phyloP scores from a whole-genome alignment of 2,113 vertebrate genomes.

The Anseranas semipalmata region DNA sequence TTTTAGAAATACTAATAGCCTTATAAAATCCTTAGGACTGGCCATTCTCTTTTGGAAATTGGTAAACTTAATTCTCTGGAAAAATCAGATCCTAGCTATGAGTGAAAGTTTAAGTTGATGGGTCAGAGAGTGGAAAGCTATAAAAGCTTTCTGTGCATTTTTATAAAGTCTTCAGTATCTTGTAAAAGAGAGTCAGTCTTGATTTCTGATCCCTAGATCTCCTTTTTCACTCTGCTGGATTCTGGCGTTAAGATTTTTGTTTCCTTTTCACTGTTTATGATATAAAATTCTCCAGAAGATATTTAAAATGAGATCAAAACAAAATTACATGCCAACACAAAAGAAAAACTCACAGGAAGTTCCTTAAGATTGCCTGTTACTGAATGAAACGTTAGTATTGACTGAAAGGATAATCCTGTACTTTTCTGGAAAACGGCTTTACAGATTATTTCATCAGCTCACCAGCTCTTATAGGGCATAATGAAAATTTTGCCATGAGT shows the following conservation, averaged over 20 bases:
- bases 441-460: neutral
- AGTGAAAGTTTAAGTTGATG: conserved; percentile 38
- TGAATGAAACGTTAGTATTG: neutral
- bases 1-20: conserved; percentile 12
- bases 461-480: neutral
- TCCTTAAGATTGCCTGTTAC: neutral
- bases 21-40: neutral
- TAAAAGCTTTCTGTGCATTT: conserved; percentile 32
- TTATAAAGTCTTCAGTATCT: conserved; percentile 23
- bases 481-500: neutral
- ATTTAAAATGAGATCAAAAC: neutral
- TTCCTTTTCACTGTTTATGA: neutral
- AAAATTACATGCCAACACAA: neutral
- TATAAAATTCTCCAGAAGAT: neutral
- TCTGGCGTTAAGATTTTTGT: neutral
- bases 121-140: neutral
- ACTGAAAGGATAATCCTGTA: neutral
- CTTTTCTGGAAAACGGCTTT: neutral
- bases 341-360: neutral
- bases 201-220: conserved; percentile 17
- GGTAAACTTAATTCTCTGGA: conserved; percentile 30
- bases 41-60: neutral
- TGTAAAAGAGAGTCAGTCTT: neutral
- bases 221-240: conserved; percentile 12
- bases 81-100: conserved; percentile 49